A percentile compares a stretch with the other conserved stretches of the same genome.
phyloP scores from a whole-genome alignment of 1,140 invertebrate species.

The Scaptomyza montana region DNA sequence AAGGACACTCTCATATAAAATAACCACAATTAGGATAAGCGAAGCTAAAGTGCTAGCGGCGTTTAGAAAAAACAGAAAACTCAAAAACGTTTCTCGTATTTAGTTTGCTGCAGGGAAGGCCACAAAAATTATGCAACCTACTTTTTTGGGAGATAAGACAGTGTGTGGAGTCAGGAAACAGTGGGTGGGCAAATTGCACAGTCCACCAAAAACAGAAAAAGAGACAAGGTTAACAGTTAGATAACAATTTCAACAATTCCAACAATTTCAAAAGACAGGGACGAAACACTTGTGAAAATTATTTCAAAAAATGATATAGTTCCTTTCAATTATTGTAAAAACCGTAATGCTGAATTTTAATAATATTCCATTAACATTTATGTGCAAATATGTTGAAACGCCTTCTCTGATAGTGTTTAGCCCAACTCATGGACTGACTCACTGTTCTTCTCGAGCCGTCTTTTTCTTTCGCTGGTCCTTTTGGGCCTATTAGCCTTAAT shows the following conservation, averaged over 20 bases:
- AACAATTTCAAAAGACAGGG: constrained; percentile 36
- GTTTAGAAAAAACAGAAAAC: constrained; percentile 38
- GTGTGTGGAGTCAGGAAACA: constrained; percentile 12
- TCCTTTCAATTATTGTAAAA: no score
- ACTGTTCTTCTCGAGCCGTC: constrained; percentile 47
- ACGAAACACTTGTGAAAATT: neutral
- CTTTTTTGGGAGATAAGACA: constrained; percentile 14
- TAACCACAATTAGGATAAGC: constrained; percentile 69
- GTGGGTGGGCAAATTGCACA: constrained; percentile 14
- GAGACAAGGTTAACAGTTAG: constrained; percentile 49
- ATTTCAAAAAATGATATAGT: no score
- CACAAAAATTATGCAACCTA: constrained; percentile 55
- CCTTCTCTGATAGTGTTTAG: constrained; percentile 24
- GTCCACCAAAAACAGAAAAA: constrained; percentile 19
- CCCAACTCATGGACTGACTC: constrained; percentile 38
- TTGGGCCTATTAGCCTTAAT: constrained; percentile 74
- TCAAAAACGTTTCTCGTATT: constrained; percentile 37
- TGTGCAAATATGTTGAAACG: neutral
- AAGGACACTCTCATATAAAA: constrained; percentile 51
- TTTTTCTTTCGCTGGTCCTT: constrained; percentile 47
- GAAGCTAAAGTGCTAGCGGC: constrained; percentile 57
- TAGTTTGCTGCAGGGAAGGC: constrained; percentile 38
- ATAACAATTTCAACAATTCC: neutral
- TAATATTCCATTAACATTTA: no score
- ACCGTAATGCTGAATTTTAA: no score